Base-by-base conservation (phyloP, 2,113 vertebrate species). In the Triplophysa dalaica region DNA sequence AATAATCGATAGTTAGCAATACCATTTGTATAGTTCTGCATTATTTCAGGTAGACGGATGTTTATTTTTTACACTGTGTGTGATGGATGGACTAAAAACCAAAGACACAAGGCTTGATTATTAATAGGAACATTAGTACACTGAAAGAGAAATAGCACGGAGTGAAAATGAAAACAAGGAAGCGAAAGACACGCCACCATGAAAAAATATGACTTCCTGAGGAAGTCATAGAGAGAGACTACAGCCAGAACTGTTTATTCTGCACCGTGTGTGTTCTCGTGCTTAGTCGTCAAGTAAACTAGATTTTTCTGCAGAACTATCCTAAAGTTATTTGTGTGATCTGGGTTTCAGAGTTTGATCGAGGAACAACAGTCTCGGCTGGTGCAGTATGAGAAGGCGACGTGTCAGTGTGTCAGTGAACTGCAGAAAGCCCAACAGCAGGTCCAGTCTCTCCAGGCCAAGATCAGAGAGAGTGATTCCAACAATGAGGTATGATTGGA, bases 401-500 rank as follows among this genome's bases (percentile, higher is more conserved):
- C 82, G 0, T 89, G 85, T 9, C 91, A 92, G 62, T 91, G 90
- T 45, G 79, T 90, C 2, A 83, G 87, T 0, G 80, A 92, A 75
- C 89, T 92, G 74, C 75, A 85, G 81, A 82, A 90, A 82, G 88
- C 90, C 61, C 94, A 95, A 85, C 89, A 92, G 60, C 93, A 95
- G 88, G 87, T 92, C 70, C 78, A 67, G 56, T 86, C 86, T 3
- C 88, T 94, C 26, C 92, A 92, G 82, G 87, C 90, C 68, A 95
- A 94, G 90, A 87, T 95, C 89, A 91, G 91, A 81, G 91, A 94
- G 38, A 91, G 87, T 4, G 94, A 96, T 81, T 79, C 86, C 83
- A 88, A 88, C 87, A 97, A 94, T 89, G 94, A 95, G 96, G 96
- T 97, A 84, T 7, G 22, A 13, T 21, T 4, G 38, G n/a, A 12